phyloP scores from a whole-genome alignment of 2,113 vertebrate genomes.

The Tichodroma muraria region DNA sequence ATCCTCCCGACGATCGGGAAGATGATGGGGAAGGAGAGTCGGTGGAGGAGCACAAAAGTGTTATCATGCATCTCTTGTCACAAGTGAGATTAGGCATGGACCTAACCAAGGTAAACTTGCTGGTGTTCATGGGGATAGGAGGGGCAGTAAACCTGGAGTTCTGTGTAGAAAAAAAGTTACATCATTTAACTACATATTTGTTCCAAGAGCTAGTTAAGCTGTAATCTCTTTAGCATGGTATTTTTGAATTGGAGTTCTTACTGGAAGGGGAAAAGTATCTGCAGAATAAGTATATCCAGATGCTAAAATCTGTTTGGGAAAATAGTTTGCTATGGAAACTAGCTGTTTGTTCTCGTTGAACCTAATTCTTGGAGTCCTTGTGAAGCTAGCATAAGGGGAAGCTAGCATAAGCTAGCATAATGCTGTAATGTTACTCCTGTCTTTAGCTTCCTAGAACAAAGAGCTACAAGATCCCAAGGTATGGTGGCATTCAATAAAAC shows the following conservation, averaged over 20 bases:
- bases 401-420: too few relatives aligned
- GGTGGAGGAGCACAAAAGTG: slow-evolving; percentile 97
- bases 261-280: neutral
- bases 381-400: neutral
- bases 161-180: neutral
- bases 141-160: neutral
- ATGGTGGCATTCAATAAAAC: neutral
- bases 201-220: neutral
- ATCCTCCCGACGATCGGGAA: slow-evolving; percentile 90
- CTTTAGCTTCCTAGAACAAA: neutral
- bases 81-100: slow-evolving; percentile 98
- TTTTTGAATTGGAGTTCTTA: neutral
- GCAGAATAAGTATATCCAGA: neutral
- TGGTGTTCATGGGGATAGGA: neutral
- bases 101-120: slow-evolving; percentile 87
- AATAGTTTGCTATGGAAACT: neutral
- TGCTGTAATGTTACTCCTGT: neutral
- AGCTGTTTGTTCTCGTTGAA: neutral
- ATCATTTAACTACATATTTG: neutral
- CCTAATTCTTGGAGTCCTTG: neutral
- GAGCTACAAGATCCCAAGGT: neutral
- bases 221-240: neutral
- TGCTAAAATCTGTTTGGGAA: neutral
- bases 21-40: slow-evolving; percentile 92
- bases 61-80: slow-evolving; percentile 97